Evolutionary conservation across 2,888 invertebrate species (phyloP), one percentile per base, ranked within the genome.

Genomic region (Entomobrya multifasciata): DNA sequence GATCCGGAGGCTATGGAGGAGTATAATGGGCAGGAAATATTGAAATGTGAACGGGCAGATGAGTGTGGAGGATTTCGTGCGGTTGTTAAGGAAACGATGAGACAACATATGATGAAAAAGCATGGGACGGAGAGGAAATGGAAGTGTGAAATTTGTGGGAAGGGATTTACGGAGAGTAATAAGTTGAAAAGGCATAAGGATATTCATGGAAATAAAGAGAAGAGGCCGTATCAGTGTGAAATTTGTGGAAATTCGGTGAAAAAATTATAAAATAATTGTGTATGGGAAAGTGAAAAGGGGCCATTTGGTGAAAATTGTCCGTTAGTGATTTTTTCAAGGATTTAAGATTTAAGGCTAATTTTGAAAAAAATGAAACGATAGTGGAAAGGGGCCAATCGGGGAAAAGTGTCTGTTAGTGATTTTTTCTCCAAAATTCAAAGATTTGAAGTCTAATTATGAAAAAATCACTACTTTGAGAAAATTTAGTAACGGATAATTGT

Each of bases 171-270:
- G 25, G 11, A 62, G 8, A 25, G 5, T 4, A 1, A 1, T 6
- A 4, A 25, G 1, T 13, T 11, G 1, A 62, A 25, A 25, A 27
- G 4, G 13, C 62, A 62, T 27, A 8, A 22, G 27, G 1, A 6
- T 10, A 62, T 62, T 10, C 62, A 62, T 22, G 3, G n/a, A 8
- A 17, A 17, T 1, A 15, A 4, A 8, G 22, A 5, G 10, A 25
- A 2, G 3, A 57, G 20, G 11, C 57, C 57, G 17, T 30, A 6
- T n/a, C 62, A 62, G 27, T 62, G 62, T n/a, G 62, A 62, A 62
- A 62, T 62, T 25, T 62, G 62, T 62, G 62, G 62, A 30, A 62
- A 62, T 25, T 62, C 62, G 25, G 62, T 62, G n/a, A 17, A 27
- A 1, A 22, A 55, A n/a, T n/a, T n/a, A n/a, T n/a, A n/a, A n/a